phyloP scores from a whole-genome alignment of 2,888 invertebrate species.

The Drosophila anceps region DNA sequence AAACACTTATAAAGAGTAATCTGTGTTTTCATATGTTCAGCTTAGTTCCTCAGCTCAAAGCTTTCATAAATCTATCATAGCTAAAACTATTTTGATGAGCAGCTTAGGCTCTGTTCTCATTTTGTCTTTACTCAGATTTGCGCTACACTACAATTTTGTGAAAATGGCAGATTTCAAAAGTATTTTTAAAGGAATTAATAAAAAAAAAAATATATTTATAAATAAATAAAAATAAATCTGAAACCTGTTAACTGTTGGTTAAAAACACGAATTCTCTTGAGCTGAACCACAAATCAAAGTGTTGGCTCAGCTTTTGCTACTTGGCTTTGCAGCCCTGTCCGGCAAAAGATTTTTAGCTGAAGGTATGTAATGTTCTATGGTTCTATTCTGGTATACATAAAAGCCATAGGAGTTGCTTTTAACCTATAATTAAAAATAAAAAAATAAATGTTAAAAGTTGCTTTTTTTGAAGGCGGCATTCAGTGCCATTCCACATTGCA shows the following conservation, averaged over 20 bases:
- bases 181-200: too few species aligned
- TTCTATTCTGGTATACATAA: constrained; percentile 3
- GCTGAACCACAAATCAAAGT: not conserved
- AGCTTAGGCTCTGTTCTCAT: too few species aligned
- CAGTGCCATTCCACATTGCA: constrained; percentile 58
- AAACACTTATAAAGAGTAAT: too few species aligned
- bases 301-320: not conserved
- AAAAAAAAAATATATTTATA: too few species aligned
- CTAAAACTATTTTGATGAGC: too few species aligned
- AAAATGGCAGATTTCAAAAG: too few species aligned
- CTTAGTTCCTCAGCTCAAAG: too few species aligned
- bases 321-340: constrained; percentile 1
- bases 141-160: too few species aligned
- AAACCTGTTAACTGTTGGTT: not conserved
- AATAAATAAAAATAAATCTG: not conserved
- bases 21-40: too few species aligned
- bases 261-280: not conserved
- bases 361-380: not conserved
- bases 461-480: constrained; percentile 1
- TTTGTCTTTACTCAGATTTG: too few species aligned
- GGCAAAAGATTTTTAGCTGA: not conserved
- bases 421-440: constrained; percentile 5
- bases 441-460: not conserved
- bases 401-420: not conserved
- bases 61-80: too few species aligned